These are phyloP conservation scores for Euthynnus affinis DNA, from an alignment of 2,797 vertebrate species.

Conservation along the genomic window DNA sequence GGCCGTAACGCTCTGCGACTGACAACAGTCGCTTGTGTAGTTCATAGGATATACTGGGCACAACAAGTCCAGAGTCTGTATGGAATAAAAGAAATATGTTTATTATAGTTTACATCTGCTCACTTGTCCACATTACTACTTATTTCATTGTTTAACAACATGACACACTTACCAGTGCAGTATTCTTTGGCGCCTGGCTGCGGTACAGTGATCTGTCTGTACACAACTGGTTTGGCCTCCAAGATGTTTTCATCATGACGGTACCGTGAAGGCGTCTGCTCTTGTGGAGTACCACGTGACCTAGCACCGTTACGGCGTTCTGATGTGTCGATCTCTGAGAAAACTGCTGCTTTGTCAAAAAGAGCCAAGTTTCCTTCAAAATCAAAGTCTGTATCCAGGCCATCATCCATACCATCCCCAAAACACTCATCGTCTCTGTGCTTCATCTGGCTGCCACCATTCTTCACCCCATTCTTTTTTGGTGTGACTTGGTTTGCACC, in stretches of 20 bases:
- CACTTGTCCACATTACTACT: neutral
- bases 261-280: conserved; percentile 91
- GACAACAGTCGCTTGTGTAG: conserved; percentile 94
- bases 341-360: conserved; percentile 97
- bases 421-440: conserved; percentile 97
- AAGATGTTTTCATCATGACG: conserved; percentile 98
- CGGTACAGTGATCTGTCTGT: conserved; percentile 94
- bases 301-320: conserved; percentile 92
- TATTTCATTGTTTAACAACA: neutral
- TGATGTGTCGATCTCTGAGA: conserved; percentile 95
- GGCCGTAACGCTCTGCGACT: conserved; percentile 92
- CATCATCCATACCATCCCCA: conserved; percentile 93
- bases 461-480: conserved; percentile 95
- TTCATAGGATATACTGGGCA: conserved; percentile 94
- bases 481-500: conserved; percentile 94
- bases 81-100: neutral
- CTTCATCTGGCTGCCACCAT: conserved; percentile 92
- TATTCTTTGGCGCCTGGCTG: conserved; percentile 92
- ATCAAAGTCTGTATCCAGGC: conserved; percentile 96
- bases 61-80: conserved; percentile 92
- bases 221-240: conserved; percentile 94
- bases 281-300: conserved; percentile 91
- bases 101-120: conserved; percentile 66
- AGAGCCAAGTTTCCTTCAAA: conserved; percentile 98
- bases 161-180: conserved; percentile 86